phyloP scores from a whole-genome alignment of 2,888 invertebrate genomes.

The Lordiphosa fenestrarum region DNA sequence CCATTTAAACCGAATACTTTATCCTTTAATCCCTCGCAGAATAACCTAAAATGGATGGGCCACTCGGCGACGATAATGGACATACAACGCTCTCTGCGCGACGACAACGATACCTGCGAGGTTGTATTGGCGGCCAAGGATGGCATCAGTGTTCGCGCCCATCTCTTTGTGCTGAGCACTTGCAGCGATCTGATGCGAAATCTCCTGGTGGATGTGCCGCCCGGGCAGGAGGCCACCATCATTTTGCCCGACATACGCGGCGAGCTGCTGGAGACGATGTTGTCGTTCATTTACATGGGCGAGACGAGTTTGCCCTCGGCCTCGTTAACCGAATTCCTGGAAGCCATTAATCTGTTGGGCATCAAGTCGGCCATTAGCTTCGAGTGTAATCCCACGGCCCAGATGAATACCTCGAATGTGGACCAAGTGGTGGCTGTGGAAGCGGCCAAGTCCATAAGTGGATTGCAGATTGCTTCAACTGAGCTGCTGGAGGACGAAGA shows the following conservation, averaged over 20 bases:
- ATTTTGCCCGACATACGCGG: conserved; percentile 78
- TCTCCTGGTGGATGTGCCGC: conserved; percentile 73
- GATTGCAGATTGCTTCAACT: conserved; percentile 70
- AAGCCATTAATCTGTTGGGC: conserved; percentile 78
- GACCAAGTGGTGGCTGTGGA: conserved; percentile 43
- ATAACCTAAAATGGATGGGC: conserved; percentile 80
- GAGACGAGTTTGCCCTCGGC: conserved; percentile 77
- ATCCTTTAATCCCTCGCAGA: conserved; percentile 44
- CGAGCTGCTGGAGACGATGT: conserved; percentile 73
- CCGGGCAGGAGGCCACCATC: conserved; percentile 76
- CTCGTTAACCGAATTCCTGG: conserved; percentile 78
- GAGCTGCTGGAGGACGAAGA: conserved; percentile 70
- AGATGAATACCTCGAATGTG: conserved; percentile 28
- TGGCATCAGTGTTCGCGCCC: conserved; percentile 76
- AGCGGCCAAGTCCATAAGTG: conserved; percentile 52
- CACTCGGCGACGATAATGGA: conserved; percentile 79
- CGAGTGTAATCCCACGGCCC: conserved; percentile 72
- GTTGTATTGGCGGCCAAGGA: conserved; percentile 75
- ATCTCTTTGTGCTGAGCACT: conserved; percentile 78
- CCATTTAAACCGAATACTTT: not conserved
- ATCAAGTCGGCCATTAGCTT: conserved; percentile 80
- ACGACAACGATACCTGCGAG: conserved; percentile 75
- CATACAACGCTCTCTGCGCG: conserved; percentile 75
- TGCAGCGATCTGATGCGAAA: conserved; percentile 78
- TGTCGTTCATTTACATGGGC: conserved; percentile 79